These are phyloP conservation scores for Cepaea nemoralis DNA, from an alignment of 1,140 invertebrate genomes.

Conservation along the genomic window DNA sequence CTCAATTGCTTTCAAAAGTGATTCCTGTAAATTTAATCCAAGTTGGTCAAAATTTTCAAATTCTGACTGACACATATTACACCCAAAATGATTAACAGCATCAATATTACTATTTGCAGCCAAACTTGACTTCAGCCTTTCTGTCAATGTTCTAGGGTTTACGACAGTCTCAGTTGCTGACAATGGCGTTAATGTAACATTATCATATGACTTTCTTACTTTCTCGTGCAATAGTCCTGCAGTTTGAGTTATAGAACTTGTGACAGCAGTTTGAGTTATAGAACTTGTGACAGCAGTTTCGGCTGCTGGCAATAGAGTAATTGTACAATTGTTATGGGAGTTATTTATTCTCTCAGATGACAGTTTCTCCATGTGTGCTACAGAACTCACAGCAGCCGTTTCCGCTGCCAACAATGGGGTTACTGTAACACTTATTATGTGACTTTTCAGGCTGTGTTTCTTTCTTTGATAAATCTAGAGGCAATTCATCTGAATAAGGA, in stretches of 20 bases:
- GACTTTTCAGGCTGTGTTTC: neutral
- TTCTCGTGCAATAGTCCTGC: too few relatives aligned
- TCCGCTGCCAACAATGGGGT: neutral
- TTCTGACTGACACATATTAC: neutral
- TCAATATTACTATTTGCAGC: neutral
- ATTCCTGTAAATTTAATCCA: neutral
- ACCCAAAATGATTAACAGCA: neutral
- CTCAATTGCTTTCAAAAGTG: conserved; percentile 3
- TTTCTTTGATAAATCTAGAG: neutral
- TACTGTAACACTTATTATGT: neutral
- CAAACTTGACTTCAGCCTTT: neutral
- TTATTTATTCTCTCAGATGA: neutral
- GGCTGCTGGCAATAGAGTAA: too few relatives aligned
- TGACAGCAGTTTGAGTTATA: too few relatives aligned
- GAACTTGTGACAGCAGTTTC: too few relatives aligned
- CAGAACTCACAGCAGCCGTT: neutral
- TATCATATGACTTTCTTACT: too few relatives aligned
- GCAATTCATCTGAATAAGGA: neutral
- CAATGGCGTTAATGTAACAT: too few relatives aligned
- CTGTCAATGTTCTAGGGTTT: too few relatives aligned
- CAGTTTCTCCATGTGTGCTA: neutral
- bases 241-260: too few relatives aligned
- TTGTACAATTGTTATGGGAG: too few relatives aligned
- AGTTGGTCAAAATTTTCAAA: conserved; percentile 1
- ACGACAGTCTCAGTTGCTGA: too few relatives aligned